These are phyloP conservation scores for Ellobium chinense DNA, from an alignment of 2,888 invertebrate genomes.

Conservation along the genomic window DNA sequence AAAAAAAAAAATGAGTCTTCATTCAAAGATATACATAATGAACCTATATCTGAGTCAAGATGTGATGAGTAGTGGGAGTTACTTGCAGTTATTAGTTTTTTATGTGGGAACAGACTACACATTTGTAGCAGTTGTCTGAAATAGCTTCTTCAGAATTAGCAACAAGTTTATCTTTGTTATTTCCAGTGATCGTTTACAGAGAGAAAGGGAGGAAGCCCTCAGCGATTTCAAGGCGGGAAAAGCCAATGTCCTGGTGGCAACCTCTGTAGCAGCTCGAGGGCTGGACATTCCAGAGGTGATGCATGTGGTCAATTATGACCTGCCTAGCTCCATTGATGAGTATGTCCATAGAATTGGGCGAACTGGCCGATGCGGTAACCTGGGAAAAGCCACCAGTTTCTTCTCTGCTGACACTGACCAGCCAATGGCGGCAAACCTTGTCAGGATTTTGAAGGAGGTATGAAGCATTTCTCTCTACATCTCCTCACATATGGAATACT, in stretches of 20 bases:
- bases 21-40: no score
- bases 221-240: conserved; percentile 88
- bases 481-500: no score
- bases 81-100: no score
- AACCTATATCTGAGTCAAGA: no score
- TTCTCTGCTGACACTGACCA: conserved; percentile 78
- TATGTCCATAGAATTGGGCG: conserved; percentile 99
- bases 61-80: no score
- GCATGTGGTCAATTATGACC: conserved; percentile 99
- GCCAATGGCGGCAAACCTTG: conserved; percentile 84
- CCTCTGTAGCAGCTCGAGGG: conserved; percentile 96
- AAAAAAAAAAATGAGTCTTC: no score
- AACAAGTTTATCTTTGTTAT: not conserved
- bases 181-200: conserved; percentile 84
- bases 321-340: conserved; percentile 98
- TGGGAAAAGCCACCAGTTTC: conserved; percentile 82
- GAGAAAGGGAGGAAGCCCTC: conserved; percentile 87
- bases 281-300: conserved; percentile 94
- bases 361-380: conserved; percentile 99
- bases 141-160: not conserved
- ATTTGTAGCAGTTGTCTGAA: no score
- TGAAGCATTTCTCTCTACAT: no score
- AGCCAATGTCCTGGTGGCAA: conserved; percentile 92
- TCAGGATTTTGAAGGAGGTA: conserved; percentile 85
- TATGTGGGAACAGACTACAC: no score